phyloP scores from a whole-genome alignment of 2,797 vertebrate genomes.

The Periophthalmus magnuspinnatus region DNA sequence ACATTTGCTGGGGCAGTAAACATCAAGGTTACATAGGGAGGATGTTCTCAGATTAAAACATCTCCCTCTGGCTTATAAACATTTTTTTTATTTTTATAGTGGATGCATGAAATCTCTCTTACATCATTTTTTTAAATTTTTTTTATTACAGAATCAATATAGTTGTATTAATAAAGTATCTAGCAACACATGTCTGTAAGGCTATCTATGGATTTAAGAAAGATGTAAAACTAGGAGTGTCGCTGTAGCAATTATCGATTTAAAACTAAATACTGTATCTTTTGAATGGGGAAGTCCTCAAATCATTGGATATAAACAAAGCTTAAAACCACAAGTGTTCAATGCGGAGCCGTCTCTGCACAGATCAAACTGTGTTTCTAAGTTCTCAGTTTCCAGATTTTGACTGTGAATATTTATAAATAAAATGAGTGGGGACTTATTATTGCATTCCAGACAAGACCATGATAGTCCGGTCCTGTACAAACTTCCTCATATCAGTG shows the following conservation, averaged over 20 bases:
- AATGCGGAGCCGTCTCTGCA: background rate
- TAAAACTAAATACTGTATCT: too few relatives aligned
- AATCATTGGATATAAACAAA: too few relatives aligned
- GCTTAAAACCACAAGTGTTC: background rate
- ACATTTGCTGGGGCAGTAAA: conserved; percentile 26
- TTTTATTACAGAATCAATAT: background rate
- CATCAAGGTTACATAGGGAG: conserved; percentile 31
- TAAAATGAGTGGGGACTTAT: background rate
- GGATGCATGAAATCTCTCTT: background rate
- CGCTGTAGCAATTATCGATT: too few relatives aligned
- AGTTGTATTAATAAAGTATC: background rate
- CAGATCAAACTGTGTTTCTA: background rate
- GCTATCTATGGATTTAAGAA: background rate
- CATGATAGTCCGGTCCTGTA: background rate
- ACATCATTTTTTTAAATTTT: background rate
- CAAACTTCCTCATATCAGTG: conserved; percentile 7
- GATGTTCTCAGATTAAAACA: conserved; percentile 28
- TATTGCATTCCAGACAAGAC: too few relatives aligned
- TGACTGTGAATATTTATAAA: background rate
- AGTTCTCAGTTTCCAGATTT: too few relatives aligned
- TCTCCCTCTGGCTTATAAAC: conserved; percentile 12
- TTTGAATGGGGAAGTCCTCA: too few relatives aligned
- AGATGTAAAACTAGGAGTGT: too few relatives aligned
- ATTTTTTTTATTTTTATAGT: conserved; percentile 5
- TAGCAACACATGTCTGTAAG: background rate